Base-by-base conservation (phyloP, 1,140 invertebrate species). In the Drosophila melanica region DNA sequence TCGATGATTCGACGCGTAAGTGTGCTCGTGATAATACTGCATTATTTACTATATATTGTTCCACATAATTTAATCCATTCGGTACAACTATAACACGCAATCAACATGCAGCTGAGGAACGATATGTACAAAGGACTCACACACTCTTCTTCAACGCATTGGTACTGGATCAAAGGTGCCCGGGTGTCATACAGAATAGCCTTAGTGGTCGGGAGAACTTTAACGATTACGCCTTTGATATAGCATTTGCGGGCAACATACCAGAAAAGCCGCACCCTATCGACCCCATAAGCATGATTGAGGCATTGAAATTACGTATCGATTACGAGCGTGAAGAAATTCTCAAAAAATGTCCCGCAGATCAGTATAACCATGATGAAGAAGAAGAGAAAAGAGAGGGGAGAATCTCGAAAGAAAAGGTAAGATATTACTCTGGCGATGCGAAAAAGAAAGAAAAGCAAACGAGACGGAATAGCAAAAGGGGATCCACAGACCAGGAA, bases 211-310 rank as follows among this genome's bases (percentile, higher is more conserved):
- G 23, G 0, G 73, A 75, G 7, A 47, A 90, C 39, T 90, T 91
- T 33, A 91, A 91, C 44, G 41, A 74, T 0, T 44, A 72, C 7
- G 71, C 90, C 9, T 71, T 73, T 27, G 64, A 79, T 10, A 86
- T 90, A 6, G 64, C 79, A 10, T 84, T 79, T 37, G 54, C 60
- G 0, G 77, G 67, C n/a, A 1, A 30, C 0, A 4, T 84, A 53
- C 81, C 90, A 0, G 2, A n/a, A 1, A 66, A 81, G 7, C 75
- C 79, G 0, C n/a, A 44, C 5, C 77, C 80, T 1, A 50, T 90
- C 5, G 90, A 90, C 68, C 90, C 90, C 16, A 87, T 91, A 0
- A 75, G 66, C 7, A 53, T 91, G 54, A n/a, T 91, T 20, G 90
- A 91, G 27, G 90, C 90, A 0, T 58, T 91, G 3, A 64, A 77